phyloP scores from a whole-genome alignment of 30 jellyfish, hydroid and myxozoan species.

The Rhopilema esculentum region DNA sequence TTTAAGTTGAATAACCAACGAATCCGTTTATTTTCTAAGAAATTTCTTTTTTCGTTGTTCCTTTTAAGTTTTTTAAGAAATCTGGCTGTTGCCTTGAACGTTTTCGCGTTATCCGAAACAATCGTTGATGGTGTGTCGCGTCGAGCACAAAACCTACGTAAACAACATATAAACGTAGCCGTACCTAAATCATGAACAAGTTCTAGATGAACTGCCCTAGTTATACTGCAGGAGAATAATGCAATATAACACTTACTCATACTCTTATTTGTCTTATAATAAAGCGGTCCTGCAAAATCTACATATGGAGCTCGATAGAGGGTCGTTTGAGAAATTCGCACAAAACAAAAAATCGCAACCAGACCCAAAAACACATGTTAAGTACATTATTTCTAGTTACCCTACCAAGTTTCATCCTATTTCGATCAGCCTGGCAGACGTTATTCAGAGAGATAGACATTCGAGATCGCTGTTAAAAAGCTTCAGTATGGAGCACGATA shows the following conservation, averaged over 20 bases:
- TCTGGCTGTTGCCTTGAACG: constrained; percentile 18
- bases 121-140: background rate
- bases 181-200: constrained; percentile 15
- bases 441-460: too few relatives aligned
- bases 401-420: too few relatives aligned
- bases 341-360: too few relatives aligned
- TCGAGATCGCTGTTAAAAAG: too few relatives aligned
- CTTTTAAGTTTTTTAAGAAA: background rate
- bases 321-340: too few relatives aligned
- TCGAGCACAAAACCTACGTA: constrained; percentile 29
- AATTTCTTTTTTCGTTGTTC: background rate
- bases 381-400: too few relatives aligned
- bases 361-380: too few relatives aligned
- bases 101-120: constrained; percentile 43
- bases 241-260: constrained; percentile 44
- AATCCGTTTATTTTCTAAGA: background rate
- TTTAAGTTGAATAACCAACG: constrained; percentile 19
- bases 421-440: too few relatives aligned
- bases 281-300: constrained; percentile 69
- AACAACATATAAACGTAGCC: constrained; percentile 3
- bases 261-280: background rate
- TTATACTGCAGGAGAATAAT: constrained; percentile 33
- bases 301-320: too few relatives aligned
- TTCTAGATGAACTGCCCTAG: constrained; percentile 60
- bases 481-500: too few relatives aligned